Evolutionary conservation across 1,140 invertebrate genomes (phyloP).

Genomic region (Ctenoplectra terminalis): DNA sequence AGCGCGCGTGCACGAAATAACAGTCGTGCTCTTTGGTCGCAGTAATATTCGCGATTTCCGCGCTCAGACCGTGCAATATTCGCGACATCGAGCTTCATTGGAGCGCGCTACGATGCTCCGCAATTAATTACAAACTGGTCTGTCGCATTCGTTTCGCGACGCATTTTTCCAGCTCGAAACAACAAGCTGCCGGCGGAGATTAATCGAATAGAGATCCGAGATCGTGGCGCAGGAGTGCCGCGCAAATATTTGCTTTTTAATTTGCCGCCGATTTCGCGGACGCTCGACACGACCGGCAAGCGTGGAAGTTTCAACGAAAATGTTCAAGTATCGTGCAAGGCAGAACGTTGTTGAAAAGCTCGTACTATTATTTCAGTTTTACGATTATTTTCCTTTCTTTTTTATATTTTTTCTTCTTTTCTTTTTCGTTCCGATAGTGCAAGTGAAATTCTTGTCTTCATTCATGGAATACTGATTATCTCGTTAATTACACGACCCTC

Average conservation of each 20-base stretch:
- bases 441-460: too few species aligned
- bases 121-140: constrained; percentile 36
- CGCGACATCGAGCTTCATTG: constrained; percentile 25
- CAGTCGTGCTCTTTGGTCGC: background rate
- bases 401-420: too few species aligned
- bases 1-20: background rate
- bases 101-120: background rate
- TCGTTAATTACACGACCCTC: background rate
- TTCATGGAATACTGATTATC: background rate
- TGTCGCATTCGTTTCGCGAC: background rate
- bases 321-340: too few species aligned
- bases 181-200: background rate
- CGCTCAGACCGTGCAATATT: constrained; percentile 19
- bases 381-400: too few species aligned
- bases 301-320: too few species aligned
- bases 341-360: too few species aligned
- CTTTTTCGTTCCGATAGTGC: too few species aligned
- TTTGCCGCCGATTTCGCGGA: constrained; percentile 17
- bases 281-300: too few species aligned
- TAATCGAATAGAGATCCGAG: constrained; percentile 28
- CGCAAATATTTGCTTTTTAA: constrained; percentile 46
- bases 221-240: background rate
- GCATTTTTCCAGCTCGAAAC: background rate
- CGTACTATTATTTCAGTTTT: too few species aligned
- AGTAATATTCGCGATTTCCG: constrained; percentile 2